phyloP scores from a whole-genome alignment of 2,113 vertebrate genomes.

The Trachemys scripta region DNA sequence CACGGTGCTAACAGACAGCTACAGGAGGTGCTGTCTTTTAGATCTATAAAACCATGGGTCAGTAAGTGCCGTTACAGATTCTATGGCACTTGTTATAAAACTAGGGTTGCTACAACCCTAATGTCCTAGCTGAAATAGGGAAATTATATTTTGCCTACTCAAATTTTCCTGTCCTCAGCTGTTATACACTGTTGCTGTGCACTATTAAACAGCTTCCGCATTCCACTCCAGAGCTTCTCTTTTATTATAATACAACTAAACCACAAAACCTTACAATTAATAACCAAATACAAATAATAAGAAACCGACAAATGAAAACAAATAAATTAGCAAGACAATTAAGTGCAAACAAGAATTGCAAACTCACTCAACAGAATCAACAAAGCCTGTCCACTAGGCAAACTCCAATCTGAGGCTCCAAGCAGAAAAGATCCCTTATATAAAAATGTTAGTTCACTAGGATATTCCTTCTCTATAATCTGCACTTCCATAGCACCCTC shows the following conservation, averaged over 20 bases:
- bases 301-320: constrained; percentile 17
- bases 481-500: background rate
- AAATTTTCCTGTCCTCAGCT: background rate
- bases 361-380: background rate
- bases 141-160: background rate
- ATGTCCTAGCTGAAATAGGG: accelerated
- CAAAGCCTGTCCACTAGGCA: background rate
- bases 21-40: accelerated
- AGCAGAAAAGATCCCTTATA: background rate
- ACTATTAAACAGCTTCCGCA: constrained; percentile 11
- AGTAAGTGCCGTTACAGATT: background rate
- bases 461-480: background rate
- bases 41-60: background rate
- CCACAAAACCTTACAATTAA: constrained; percentile 23
- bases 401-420: background rate
- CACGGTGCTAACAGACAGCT: background rate
- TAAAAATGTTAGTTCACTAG: background rate
- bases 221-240: constrained; percentile 11
- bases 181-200: background rate
- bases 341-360: background rate
- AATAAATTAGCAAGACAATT: constrained; percentile 1
- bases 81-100: background rate
- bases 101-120: background rate
- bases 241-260: background rate
- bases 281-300: constrained; percentile 25